phyloP scores from a whole-genome alignment of 2,888 invertebrate genomes.

The Beris morrisii region DNA sequence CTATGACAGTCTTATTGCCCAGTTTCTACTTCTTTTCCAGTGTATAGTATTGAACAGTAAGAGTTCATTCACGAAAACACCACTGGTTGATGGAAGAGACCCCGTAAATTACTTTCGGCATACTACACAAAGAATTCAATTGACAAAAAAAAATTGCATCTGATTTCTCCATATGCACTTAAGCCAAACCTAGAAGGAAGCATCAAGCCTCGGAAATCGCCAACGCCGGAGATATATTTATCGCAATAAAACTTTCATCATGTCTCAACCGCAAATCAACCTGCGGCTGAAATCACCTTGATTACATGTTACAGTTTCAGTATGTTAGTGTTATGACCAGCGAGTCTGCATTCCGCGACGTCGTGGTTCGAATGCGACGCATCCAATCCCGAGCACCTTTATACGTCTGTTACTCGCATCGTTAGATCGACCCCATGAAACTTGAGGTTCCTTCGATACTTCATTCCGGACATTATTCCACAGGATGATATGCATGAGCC shows the following conservation, averaged over 20 bases:
- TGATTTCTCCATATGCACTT: no score
- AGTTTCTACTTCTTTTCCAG: not conserved
- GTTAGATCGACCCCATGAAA: not conserved
- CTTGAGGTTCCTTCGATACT: no score
- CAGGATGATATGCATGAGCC: no score
- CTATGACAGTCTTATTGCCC: not conserved
- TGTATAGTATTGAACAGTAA: no score
- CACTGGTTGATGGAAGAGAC: not conserved
- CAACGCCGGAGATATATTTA: constrained; percentile 1
- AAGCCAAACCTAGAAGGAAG: no score
- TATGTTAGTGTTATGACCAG: constrained; percentile 27
- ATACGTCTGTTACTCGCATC: not conserved
- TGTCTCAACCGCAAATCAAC: constrained; percentile 31
- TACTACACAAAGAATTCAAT: constrained; percentile 15
- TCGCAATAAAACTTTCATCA: constrained; percentile 30
- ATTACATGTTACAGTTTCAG: constrained; percentile 31
- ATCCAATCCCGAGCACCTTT: not conserved
- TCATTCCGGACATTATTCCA: no score
- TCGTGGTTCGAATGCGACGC: not conserved
- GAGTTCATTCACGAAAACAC: not conserved
- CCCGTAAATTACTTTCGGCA: constrained; percentile 24
- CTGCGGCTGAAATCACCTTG: constrained; percentile 30
- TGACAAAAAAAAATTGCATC: constrained; percentile 11
- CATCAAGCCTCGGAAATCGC: no score
- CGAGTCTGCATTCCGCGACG: constrained; percentile 6